These are phyloP conservation scores for Turritopsis rubra DNA, from an alignment of 30 jellyfish, hydroid and myxozoan genomes.

Conservation along the genomic window DNA sequence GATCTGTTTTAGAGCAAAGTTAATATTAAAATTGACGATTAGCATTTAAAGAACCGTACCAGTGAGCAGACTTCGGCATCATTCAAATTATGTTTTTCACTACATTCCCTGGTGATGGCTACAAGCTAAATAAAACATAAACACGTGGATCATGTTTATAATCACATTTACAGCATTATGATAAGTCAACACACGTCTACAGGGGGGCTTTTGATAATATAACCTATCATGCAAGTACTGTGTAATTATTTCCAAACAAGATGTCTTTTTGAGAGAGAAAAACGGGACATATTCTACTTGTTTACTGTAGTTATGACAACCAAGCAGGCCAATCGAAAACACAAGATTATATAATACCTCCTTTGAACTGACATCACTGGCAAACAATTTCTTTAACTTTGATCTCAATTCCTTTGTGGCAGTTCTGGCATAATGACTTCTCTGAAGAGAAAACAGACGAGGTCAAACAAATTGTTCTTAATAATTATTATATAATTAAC, in stretches of 20 bases:
- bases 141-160: no score
- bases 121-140: conserved; percentile 38
- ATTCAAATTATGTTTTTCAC: conserved; percentile 59
- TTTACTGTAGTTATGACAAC: no score
- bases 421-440: conserved; percentile 61
- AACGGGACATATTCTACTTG: no score
- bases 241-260: no score
- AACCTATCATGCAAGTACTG: no score
- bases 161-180: no score
- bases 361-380: conserved; percentile 62
- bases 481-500: background rate
- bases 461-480: background rate
- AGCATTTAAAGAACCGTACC: conserved; percentile 33
- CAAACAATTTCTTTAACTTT: conserved; percentile 67
- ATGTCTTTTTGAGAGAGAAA: background rate
- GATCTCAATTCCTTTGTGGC: conserved; percentile 71
- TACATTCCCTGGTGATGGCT: conserved; percentile 68
- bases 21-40: background rate
- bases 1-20: no score
- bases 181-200: no score
- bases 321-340: no score
- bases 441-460: conserved; percentile 23
- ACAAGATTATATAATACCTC: no score
- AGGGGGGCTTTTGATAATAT: no score
- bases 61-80: conserved; percentile 80